Evolutionary conservation across 2,888 invertebrate species (phyloP).

Genomic region (Ophion slaviceki): DNA sequence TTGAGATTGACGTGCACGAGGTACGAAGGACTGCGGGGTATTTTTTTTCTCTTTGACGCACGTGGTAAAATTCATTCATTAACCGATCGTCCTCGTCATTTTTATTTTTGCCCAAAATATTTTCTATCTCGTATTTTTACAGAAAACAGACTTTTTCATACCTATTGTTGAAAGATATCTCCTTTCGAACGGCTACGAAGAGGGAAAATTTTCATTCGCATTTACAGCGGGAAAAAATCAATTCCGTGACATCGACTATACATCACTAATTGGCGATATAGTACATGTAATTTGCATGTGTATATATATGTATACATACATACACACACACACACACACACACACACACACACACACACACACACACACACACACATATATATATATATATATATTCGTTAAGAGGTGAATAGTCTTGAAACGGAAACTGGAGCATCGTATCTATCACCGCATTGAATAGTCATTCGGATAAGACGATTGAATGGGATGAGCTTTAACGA

Average conservation of each 20-base stretch:
- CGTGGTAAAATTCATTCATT: background rate
- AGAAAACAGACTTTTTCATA: background rate
- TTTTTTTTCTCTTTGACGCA: background rate
- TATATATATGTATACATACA: background rate
- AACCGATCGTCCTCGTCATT: background rate
- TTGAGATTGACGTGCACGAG: conserved; percentile 51
- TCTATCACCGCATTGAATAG: conserved; percentile 51
- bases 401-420: conserved; percentile 16
- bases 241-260: background rate
- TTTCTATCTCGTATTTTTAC: background rate
- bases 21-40: background rate
- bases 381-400: background rate
- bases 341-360: too few relatives aligned
- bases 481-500: conserved; percentile 53
- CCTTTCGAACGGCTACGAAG: background rate
- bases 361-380: too few relatives aligned
- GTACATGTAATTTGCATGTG: background rate
- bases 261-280: background rate
- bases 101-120: background rate
- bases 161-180: background rate
- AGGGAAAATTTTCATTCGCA: background rate
- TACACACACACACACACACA: too few relatives aligned
- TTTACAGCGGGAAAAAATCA: background rate
- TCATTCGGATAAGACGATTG: conserved; percentile 48
- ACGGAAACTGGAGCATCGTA: conserved; percentile 38